Evolutionary conservation across 1,140 invertebrate species (phyloP), one percentile per base, ranked within the genome.

Genomic region (Harlomillsia oculata): DNA sequence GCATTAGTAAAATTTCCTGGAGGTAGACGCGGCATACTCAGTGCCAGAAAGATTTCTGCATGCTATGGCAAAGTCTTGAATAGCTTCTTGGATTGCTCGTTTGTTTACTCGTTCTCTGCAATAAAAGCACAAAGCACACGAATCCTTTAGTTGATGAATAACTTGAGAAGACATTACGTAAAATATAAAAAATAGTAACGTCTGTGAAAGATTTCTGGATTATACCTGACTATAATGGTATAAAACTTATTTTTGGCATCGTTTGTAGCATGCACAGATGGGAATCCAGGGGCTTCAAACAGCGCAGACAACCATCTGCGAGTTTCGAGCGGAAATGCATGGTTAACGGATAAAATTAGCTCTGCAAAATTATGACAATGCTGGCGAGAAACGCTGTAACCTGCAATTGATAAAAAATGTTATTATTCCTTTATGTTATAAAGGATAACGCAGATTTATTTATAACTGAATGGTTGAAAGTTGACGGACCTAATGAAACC

Each of bases 41-140:
- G 30, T 56, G 13, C 63, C 63, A 37, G 53, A 56, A 36, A 65
- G 45, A 34, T 65, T 65, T 18, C 64, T 41, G 37, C 64, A 62
- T 11, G 50, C 50, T 16, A 62, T 28, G 4, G 64, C 58, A 36
- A 65, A 62, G n/a, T 65, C 64, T 23, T 56, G 55, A 18, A 65
- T 59, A 9, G 60, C 60, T n/a, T 65, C 60, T 29, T 60, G 53
- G 26, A 65, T 43, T 23, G 48, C 36, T 39, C 64, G 43, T 29
- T 62, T 62, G 37, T 59, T 65, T 11, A 53, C 44, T 29, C 61
- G 49, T n/a, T 62, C 64, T 30, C 64, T 65, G 28, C 6, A 56
- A 56, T 39, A 23, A 43, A 32, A 51, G 16, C n/a, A n/a, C n/a
- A n/a, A n/a, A n/a, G n/a, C n/a, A n/a, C n/a, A 46, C 21, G 14